These are phyloP conservation scores for Holacanthus passer DNA, from an alignment of 2,113 vertebrate species.

Conservation along the genomic window DNA sequence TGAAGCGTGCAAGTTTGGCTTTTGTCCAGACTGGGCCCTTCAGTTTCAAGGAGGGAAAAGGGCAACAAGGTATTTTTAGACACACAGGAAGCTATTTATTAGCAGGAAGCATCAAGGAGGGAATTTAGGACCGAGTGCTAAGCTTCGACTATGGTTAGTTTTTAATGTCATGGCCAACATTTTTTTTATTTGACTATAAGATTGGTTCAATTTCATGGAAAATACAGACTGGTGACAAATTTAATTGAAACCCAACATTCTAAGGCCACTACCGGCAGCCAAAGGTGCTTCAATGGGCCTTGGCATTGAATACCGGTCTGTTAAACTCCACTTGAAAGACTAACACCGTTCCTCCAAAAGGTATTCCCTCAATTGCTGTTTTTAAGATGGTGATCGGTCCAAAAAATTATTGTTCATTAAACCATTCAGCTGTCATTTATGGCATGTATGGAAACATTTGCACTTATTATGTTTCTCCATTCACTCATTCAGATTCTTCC, in stretches of 20 bases:
- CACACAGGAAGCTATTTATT: slow-evolving; percentile 13
- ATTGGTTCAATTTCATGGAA: not conserved
- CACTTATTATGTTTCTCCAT: not conserved
- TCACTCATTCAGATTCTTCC: not conserved
- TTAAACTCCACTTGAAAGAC: not conserved
- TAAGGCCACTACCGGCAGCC: not conserved
- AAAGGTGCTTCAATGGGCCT: not conserved
- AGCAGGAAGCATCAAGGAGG: not conserved
- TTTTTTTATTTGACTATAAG: not conserved
- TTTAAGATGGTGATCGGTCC: not conserved
- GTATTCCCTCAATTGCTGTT: not conserved
- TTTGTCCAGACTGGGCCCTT: slow-evolving; percentile 28
- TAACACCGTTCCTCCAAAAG: not conserved
- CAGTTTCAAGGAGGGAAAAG: slow-evolving; percentile 11
- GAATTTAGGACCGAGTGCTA: not conserved
- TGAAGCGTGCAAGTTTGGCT: slow-evolving; percentile 21
- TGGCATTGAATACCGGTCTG: not conserved
- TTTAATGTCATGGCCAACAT: not conserved
- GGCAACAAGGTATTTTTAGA: slow-evolving; percentile 51
- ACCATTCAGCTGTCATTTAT: not conserved
- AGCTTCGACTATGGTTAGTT: not conserved
- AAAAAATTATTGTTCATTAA: not conserved
- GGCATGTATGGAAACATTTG: not conserved
- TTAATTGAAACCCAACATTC: not conserved
- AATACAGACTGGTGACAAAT: not conserved